phyloP scores from a whole-genome alignment of 1,140 invertebrate genomes.

The Pomphorhynchus laevis region DNA sequence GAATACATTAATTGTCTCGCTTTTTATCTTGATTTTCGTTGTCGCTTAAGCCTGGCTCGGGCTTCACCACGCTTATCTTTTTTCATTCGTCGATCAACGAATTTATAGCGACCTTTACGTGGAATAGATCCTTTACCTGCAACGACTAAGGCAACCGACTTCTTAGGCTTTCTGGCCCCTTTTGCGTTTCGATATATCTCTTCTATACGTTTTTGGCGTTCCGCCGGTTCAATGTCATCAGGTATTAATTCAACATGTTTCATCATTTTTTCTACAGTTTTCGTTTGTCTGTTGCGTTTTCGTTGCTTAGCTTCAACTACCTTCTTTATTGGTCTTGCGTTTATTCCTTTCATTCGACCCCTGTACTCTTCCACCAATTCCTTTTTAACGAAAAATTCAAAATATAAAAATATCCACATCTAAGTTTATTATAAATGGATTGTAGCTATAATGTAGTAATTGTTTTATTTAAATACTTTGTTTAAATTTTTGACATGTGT shows the following conservation, averaged over 20 bases:
- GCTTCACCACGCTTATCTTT: slow-evolving; percentile 38
- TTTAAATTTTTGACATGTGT: too few species aligned
- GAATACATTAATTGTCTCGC: slow-evolving; percentile 12
- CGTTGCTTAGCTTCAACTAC: slow-evolving; percentile 82
- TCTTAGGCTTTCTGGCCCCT: slow-evolving; percentile 34
- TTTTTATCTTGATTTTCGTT: slow-evolving; percentile 24
- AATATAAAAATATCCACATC: too few species aligned
- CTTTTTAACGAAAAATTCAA: slow-evolving; percentile 13
- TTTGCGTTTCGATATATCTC: slow-evolving; percentile 70
- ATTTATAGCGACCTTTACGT: slow-evolving; percentile 57
- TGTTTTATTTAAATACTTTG: too few species aligned
- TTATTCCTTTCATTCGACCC: slow-evolving; percentile 37
- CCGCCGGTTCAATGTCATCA: slow-evolving; percentile 49
- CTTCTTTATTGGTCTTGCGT: slow-evolving; percentile 76
- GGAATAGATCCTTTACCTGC: slow-evolving; percentile 48
- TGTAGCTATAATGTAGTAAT: too few species aligned
- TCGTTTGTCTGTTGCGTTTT: slow-evolving; percentile 53
- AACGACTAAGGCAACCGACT: slow-evolving; percentile 21
- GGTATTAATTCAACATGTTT: slow-evolving; percentile 65
- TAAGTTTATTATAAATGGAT: too few species aligned
- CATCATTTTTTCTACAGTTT: slow-evolving; percentile 54
- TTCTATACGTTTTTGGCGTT: slow-evolving; percentile 57
- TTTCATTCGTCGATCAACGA: slow-evolving; percentile 76
- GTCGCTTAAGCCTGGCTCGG: too few species aligned
- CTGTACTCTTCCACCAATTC: slow-evolving; percentile 24